Evolutionary conservation across 1,140 invertebrate species (phyloP), one percentile per base, ranked within the genome.

Genomic region (Myzus persicae): DNA sequence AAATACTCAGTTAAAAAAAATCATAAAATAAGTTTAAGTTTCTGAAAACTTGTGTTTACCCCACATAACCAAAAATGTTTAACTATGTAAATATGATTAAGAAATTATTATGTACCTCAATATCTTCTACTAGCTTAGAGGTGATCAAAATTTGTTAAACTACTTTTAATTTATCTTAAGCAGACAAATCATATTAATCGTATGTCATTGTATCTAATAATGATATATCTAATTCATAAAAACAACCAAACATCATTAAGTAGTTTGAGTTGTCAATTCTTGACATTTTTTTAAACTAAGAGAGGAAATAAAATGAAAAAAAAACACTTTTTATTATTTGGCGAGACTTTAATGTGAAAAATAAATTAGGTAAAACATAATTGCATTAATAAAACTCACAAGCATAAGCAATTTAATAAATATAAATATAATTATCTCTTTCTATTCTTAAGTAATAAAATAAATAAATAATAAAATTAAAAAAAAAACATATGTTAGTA

Each of bases 341-440:
- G 76, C 22, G 48, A 54, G 42, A 91, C 36, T 93, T 59, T 82
- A 93, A 54, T 93, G 48, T 54, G 90, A 93, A 85, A 90, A 93
- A 93, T 89, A 93, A 81, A 89, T 93, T 36, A 93, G 26, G 11
- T 90, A 38, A 90, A 93, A 85, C 84, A 89, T 67, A 44, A 54
- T 93, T 59, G 36, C 38, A 42, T 90, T 67, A 90, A 59, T 84
- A 93, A 91, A 93, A 93, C 36, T 93, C 91, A 93, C 91, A 93
- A 93, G 91, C 91, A 54, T 40, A 93, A 85, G 91, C 81, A 54
- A 85, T 46, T 92, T 48, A 26, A 91, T 91, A 91, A 92, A 92
- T 84, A 92, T 93, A 93, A 93, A 51, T 84, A 93, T 48, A 92
- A 84, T 93, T 36, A 54, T 90, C 26, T 90, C 51, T 90, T 90